These are phyloP conservation scores for Balaeniceps rex DNA, from an alignment of 2,113 vertebrate genomes.

Conservation along the genomic window DNA sequence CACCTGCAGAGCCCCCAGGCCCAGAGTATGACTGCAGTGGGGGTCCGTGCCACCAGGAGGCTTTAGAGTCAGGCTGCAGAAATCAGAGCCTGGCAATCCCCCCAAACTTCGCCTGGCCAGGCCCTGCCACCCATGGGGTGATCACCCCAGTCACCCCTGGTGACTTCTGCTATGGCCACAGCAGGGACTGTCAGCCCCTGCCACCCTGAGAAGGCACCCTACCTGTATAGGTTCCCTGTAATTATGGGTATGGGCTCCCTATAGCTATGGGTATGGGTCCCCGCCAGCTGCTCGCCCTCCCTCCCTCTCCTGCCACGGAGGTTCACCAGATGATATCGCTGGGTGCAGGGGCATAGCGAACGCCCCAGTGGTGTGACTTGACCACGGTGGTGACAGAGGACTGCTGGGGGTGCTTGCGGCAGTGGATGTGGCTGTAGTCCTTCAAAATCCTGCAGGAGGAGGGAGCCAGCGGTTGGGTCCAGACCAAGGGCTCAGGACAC, in stretches of 20 bases:
- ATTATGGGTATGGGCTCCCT: not conserved
- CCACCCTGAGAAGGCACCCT: not conserved
- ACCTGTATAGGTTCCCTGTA: not conserved
- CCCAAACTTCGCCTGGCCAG: not conserved
- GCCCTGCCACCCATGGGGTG: not conserved
- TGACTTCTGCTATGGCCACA: not conserved
- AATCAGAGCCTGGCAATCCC: not conserved
- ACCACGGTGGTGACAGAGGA: constrained; percentile 90
- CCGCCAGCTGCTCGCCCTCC: not conserved
- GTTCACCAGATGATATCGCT: constrained; percentile 95
- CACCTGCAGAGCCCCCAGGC: not conserved
- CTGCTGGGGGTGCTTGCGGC: constrained; percentile 82
- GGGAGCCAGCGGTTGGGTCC: not conserved
- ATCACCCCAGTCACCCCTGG: not conserved
- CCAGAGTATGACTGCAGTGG: accelerated
- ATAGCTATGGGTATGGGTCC: not conserved
- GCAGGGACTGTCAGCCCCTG: not conserved
- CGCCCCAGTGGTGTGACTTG: constrained; percentile 86
- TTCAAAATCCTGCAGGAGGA: constrained; percentile 81
- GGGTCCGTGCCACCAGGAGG: not conserved
- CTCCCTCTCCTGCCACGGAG: not conserved
- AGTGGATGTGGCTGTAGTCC: constrained; percentile 81
- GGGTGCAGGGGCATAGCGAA: constrained; percentile 87
- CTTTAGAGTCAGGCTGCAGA: not conserved
- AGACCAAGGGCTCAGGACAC: not conserved